Evolutionary conservation across 2,888 invertebrate genomes (phyloP).

Genomic region (Rhingia rostrata): DNA sequence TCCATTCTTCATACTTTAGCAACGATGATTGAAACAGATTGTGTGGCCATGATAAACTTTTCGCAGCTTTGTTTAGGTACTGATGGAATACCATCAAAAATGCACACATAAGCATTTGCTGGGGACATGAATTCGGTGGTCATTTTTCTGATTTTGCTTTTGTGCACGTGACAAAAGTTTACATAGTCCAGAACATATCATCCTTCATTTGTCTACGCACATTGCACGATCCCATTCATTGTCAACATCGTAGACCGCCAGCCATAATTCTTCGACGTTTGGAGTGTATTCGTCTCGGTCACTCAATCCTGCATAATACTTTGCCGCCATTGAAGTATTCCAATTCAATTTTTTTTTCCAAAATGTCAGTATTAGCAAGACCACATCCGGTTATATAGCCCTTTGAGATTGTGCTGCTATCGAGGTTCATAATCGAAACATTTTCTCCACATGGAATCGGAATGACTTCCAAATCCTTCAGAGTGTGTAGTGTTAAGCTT

Average conservation of each 20-base stretch:
- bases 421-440: slow-evolving; percentile 73
- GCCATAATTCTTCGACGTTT: slow-evolving; percentile 75
- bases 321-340: slow-evolving; percentile 63
- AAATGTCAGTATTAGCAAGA: slow-evolving; percentile 57
- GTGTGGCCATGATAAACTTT: slow-evolving; percentile 48
- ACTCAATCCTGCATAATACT: slow-evolving; percentile 69
- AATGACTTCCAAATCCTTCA: slow-evolving; percentile 75
- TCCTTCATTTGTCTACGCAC: slow-evolving; percentile 72
- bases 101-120: slow-evolving; percentile 75
- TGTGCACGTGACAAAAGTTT: slow-evolving; percentile 74
- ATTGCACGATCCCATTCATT: slow-evolving; percentile 77
- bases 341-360: slow-evolving; percentile 66
- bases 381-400: slow-evolving; percentile 76
- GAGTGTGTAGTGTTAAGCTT: slow-evolving; percentile 10
- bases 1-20: slow-evolving; percentile 58
- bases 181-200: slow-evolving; percentile 76
- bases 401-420: slow-evolving; percentile 72
- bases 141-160: slow-evolving; percentile 75
- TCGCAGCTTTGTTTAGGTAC: slow-evolving; percentile 48
- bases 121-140: slow-evolving; percentile 75
- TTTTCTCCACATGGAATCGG: slow-evolving; percentile 74
- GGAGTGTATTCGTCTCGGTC: slow-evolving; percentile 73
- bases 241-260: slow-evolving; percentile 75
- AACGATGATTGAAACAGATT: slow-evolving; percentile 45
- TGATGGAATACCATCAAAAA: slow-evolving; percentile 73